Conservation (phyloP, 2,797 vertebrate genomes). For the Hyperoplus lanceolatus region DNA sequence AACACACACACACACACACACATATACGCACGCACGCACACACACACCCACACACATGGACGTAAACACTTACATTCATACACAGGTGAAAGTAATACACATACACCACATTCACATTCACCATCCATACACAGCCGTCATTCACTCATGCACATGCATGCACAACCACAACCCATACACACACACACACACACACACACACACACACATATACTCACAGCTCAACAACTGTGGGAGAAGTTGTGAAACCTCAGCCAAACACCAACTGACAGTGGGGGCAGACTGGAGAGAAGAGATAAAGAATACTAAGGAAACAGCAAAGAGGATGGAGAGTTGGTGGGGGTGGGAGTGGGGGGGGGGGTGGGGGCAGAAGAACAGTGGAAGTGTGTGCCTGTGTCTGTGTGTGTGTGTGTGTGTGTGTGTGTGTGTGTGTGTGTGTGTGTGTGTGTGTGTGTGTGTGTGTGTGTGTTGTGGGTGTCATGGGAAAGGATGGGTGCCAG, state of each 20-base stretch:
- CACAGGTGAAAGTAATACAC: too few relatives aligned
- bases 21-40: neutral
- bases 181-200: neutral
- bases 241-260: constrained; percentile 76
- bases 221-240: constrained; percentile 73
- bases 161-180: too few relatives aligned
- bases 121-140: too few relatives aligned
- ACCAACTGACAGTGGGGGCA: constrained; percentile 74
- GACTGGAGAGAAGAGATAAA: constrained; percentile 76
- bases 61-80: too few relatives aligned
- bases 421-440: constrained; percentile 1
- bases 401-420: neutral
- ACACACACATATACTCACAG: constrained; percentile 25
- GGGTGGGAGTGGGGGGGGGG: neutral
- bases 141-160: too few relatives aligned
- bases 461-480: neutral
- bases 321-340: constrained; percentile 55
- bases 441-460: neutral
- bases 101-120: too few relatives aligned
- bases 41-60: too few relatives aligned
- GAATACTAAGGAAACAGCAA: constrained; percentile 62
- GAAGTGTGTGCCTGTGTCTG: constrained; percentile 17
- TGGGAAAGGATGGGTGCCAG: neutral
- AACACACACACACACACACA: neutral
- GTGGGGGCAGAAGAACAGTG: neutral